Evolutionary conservation across 2,113 vertebrate genomes (phyloP), one percentile per base, ranked within the genome.

Genomic region (Ancistrus triradiatus): DNA sequence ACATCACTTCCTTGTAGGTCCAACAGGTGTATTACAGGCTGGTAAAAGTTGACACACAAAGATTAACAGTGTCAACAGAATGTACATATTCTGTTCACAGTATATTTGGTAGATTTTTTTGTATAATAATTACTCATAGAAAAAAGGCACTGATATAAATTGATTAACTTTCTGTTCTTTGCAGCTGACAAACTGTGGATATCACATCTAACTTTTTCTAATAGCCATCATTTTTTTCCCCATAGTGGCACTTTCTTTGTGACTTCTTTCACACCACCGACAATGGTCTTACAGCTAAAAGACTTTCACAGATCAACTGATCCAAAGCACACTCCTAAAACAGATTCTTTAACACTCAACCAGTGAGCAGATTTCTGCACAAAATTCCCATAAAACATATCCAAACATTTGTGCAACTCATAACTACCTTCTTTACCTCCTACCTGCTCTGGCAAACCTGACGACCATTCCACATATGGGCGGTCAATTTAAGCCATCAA

Each of bases 281-380:
- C 22, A 35, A n/a, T n/a, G 37, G 14, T 38, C 33, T 25, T 17
- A 44, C 21, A 44, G 47, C 42, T 17, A 55, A 53, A 31, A 47
- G 24, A 48, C 21, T 47, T 52, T 33, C 22, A 53, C 64, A 74
- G 68, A 63, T 78, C 67, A 77, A 58, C 18, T 61, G 59, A 70
- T 44, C 25, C 19, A 57, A 72, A 61, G 44, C 22, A 40, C 28
- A 55, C 19, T 47, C 51, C 13, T 24, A 37, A 21, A 46, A 55
- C n/a, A 4, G 33, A 14, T 69, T 43, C 15, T 47, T 50, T 48
- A 57, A 73, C 27, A 81, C 85, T 87, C 83, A 86, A 72, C 84
- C 85, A 87, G 85, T 84, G 84, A 87, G 84, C 77, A 80, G 68
- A 65, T 58, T 63, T 68, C 69, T 52, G 22, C 67, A 52, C 33